These are phyloP conservation scores for Ceyx margarethae DNA, from an alignment of 2,113 vertebrate species.

Conservation along the genomic window DNA sequence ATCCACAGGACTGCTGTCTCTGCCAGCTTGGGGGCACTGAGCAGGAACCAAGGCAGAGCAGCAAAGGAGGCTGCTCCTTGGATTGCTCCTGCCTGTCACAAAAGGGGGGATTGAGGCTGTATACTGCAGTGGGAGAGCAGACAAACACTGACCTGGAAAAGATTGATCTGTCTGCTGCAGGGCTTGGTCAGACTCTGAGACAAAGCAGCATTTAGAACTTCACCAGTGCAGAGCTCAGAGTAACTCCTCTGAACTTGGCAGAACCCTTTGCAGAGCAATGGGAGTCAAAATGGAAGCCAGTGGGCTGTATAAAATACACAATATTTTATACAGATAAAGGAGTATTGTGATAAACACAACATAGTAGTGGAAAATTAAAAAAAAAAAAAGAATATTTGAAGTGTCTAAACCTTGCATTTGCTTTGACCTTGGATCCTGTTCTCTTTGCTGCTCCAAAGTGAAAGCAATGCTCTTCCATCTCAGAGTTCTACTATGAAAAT, in stretches of 20 bases:
- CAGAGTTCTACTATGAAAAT: constrained; percentile 13
- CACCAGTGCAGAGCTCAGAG: background rate
- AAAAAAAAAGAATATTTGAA: background rate
- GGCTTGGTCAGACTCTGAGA: background rate
- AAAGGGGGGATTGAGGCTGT: background rate
- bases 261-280: background rate
- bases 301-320: background rate
- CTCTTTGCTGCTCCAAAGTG: background rate
- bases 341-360: background rate
- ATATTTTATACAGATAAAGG: background rate
- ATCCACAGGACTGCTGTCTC: background rate
- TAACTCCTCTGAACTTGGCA: background rate
- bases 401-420: background rate
- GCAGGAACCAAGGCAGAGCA: background rate
- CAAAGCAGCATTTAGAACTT: background rate
- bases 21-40: background rate
- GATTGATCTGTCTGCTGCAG: background rate
- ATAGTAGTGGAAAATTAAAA: background rate
- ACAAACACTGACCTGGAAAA: background rate
- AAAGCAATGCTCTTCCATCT: background rate
- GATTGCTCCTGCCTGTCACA: background rate
- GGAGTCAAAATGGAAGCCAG: background rate
- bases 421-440: constrained; percentile 17
- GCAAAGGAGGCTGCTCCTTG: background rate
- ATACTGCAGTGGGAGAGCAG: background rate